Base-by-base conservation (phyloP, 2,888 invertebrate genomes). In the Pollenia angustigena region DNA sequence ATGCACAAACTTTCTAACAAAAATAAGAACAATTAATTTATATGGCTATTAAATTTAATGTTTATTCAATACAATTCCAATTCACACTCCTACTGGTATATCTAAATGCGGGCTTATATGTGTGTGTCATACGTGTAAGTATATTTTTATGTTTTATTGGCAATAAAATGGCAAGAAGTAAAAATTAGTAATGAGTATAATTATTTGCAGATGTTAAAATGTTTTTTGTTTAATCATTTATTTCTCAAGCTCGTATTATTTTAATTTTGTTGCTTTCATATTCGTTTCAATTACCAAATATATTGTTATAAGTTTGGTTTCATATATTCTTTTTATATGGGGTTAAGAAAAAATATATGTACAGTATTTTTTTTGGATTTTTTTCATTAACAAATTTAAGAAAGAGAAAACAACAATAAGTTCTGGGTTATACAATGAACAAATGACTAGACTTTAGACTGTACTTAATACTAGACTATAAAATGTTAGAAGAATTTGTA, bases 191-290 rank as follows among this genome's bases (percentile, higher is more conserved):
- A 81, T 78, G 54, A 72, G 81, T 10, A 52, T 68, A 78, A 85
- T 85, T 85, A 78, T 78, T 78, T 60, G 66, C 81, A 85, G 85
- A 78, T 81, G 79, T 68, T 84, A 54, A 54, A 56, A 66, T 48
- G 42, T 16, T 76, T 48, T 80, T 42, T 14, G 58, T 75, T 80
- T 58, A 74, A 79, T 58, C 76, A 81, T 81, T 78, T 80, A 62
- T 79, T 23, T 52, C n/a, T 46, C 54, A 6, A 54, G 16, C 18
- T 18, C 18, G 1, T 32, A 48, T 68, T 50, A 1, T 11, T 12
- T 4, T 18, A 16, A 10, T 44, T 44, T 16, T 42, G n/a, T 62
- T 2, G 11, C 7, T 1, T 0, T 1, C 7, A 11, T 48, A 48
- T 48, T 11, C 23, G 16, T 64, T 64, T 9, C 46, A 12, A 64